Evolutionary conservation across 2,888 invertebrate genomes (phyloP), one percentile per base, ranked within the genome.

Genomic region (Limnephilus lunatus): DNA sequence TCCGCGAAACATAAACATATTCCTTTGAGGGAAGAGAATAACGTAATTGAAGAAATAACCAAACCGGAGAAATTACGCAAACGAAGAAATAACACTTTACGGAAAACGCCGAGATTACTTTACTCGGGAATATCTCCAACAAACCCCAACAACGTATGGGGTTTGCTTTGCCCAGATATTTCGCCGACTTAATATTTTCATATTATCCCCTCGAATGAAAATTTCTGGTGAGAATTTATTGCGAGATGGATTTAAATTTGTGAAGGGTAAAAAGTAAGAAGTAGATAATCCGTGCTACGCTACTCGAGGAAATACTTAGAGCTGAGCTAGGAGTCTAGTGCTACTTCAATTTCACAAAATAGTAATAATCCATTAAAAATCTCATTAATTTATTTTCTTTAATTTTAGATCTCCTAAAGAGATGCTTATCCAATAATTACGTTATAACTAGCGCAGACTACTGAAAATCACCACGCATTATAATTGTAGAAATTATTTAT

Each of bases 11-110:
- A 68, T 68, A 68, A 68, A 68, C 68, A 68, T n/a, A 68, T 68
- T 68, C 25, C 68, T 25, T 68, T 25, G 68, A 68, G 68, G 25
- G n/a, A 68, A 68, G n/a, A 1, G 68, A 68, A 68, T 68, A 68
- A 68, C 68, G 68, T 68, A n/a, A 68, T 68, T 68, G 68, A 68
- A 68, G 68, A n/a, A 68, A 68, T 68, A 68, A 68, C 68, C 68
- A n/a, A 68, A 68, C 68, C 25, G 68, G 25, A n/a, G n/a, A 68
- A 68, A 68, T 68, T 68, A 68, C 53, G 25, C 53, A 68, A 68
- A 68, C 25, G 53, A 25, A 68, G 53, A 68, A 68, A 68, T 68
- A 68, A 68, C 68, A 68, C 68, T 68, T 68, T 68, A 68, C 68
- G n/a, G 25, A 68, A 25, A 68, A 68, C 25, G n/a, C 68, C 68